These are phyloP conservation scores for Urocolius indicus DNA, from an alignment of 2,113 vertebrate genomes.

Conservation along the genomic window DNA sequence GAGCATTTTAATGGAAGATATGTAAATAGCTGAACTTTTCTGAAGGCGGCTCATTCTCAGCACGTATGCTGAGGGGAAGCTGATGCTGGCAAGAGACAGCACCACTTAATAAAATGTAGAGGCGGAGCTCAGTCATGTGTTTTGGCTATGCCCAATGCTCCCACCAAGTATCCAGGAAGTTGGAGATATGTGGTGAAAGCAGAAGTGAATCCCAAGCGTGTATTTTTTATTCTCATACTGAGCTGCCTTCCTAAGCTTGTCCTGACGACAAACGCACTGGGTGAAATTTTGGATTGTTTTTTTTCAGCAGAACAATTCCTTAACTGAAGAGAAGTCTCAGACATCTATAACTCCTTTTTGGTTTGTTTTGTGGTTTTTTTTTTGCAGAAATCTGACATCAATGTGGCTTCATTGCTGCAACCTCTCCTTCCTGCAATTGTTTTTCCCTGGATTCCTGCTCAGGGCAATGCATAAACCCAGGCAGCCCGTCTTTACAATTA, in stretches of 20 bases:
- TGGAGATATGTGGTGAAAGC: neutral
- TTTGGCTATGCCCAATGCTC: neutral
- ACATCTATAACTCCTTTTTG: neutral
- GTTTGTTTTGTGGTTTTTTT: neutral
- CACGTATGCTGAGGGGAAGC: neutral
- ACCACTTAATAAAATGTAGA: neutral
- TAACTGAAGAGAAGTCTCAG: neutral
- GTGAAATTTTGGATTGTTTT: neutral
- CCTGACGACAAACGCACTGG: neutral
- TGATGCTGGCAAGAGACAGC: neutral
- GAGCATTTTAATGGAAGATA: slow-evolving; percentile 48
- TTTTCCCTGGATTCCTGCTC: slow-evolving; percentile 25
- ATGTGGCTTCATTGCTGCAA: neutral
- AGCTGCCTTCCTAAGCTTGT: neutral
- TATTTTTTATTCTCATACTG: neutral
- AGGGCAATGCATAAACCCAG: neutral
- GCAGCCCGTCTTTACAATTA: neutral
- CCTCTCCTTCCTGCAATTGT: slow-evolving; percentile 65
- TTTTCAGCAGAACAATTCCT: neutral
- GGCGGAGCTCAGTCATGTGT: neutral
- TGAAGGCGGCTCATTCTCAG: neutral
- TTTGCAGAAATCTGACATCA: neutral
- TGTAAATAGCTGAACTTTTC: slow-evolving; percentile 41
- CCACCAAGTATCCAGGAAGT: neutral
- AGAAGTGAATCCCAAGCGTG: neutral